Evolutionary conservation across 2,797 vertebrate species (phyloP).

Genomic region (Trachops cirrhosus): DNA sequence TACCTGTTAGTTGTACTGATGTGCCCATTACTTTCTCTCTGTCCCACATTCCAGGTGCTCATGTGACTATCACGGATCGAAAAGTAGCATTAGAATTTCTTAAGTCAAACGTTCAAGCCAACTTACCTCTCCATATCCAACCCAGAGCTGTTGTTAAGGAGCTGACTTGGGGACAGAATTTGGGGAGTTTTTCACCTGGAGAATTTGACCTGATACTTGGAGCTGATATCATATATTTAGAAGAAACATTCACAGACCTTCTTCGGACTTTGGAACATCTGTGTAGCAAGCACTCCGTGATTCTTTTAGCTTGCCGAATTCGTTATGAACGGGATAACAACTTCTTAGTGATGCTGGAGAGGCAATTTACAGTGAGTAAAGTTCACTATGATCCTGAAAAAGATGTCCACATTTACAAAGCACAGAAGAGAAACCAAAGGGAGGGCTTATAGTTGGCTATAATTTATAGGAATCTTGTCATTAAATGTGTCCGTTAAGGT

Average conservation of each 20-base stretch:
- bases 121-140: conserved; percentile 85
- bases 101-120: conserved; percentile 89
- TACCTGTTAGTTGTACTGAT: neutral
- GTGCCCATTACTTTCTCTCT: neutral
- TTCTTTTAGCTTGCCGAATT: conserved; percentile 93
- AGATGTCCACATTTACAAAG: conserved; percentile 92
- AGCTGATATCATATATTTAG: conserved; percentile 96
- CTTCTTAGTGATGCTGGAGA: conserved; percentile 89
- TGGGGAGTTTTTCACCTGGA: conserved; percentile 85
- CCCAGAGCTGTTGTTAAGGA: conserved; percentile 87
- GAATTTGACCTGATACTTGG: conserved; percentile 92
- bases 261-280: conserved; percentile 91
- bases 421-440: conserved; percentile 78
- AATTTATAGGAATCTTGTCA: neutral
- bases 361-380: conserved; percentile 85
- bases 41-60: conserved; percentile 85
- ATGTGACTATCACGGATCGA: conserved; percentile 94
- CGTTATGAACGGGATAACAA: conserved; percentile 92
- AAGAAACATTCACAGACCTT: conserved; percentile 92
- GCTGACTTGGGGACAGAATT: conserved; percentile 91
- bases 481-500: neutral
- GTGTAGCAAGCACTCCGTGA: conserved; percentile 83
- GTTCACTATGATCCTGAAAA: conserved; percentile 89
- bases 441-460: conserved; percentile 80
- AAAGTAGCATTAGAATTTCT: conserved; percentile 90